Evolutionary conservation across 2,888 invertebrate species (phyloP).

Genomic region (Andrena bicolor): DNA sequence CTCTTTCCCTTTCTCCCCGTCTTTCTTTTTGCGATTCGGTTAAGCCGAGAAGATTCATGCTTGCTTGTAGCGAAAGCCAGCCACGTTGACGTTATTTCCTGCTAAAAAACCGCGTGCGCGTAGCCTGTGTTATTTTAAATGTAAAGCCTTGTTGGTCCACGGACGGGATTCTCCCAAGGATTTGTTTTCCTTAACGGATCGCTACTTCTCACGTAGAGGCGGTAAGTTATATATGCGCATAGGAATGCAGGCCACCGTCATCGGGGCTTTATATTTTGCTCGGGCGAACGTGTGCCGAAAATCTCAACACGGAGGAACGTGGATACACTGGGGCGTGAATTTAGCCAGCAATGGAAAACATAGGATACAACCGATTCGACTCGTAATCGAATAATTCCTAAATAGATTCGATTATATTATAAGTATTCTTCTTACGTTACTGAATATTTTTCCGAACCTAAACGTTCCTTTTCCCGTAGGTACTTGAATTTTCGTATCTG

Average conservation of each 20-base stretch:
- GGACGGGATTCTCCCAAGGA: slow-evolving; percentile 8
- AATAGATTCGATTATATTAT: background rate
- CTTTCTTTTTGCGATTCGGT: no score
- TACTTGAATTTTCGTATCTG: background rate
- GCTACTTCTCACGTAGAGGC: slow-evolving; percentile 49
- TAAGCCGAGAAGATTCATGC: background rate
- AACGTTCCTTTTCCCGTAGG: background rate
- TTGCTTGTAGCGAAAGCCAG: background rate
- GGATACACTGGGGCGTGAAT: background rate
- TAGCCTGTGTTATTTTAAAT: background rate
- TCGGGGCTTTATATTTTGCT: slow-evolving; percentile 40
- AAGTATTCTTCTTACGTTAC: background rate
- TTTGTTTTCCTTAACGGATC: slow-evolving; percentile 52
- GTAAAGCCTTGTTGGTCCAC: slow-evolving; percentile 1
- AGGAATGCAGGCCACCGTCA: slow-evolving; percentile 37
- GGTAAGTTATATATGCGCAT: slow-evolving; percentile 45
- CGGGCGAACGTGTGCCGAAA: slow-evolving; percentile 45
- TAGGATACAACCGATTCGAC: background rate
- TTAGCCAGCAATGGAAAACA: background rate
- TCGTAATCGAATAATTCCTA: slow-evolving; percentile 1
- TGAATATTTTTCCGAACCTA: background rate
- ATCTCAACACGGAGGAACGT: slow-evolving; percentile 22
- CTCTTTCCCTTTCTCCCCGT: background rate
- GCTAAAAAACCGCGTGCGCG: background rate
- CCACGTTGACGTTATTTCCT: background rate